Evolutionary conservation across 2,113 vertebrate genomes (phyloP), one percentile per base, ranked within the genome.

Genomic region (Psammodynastes pulverulentus): DNA sequence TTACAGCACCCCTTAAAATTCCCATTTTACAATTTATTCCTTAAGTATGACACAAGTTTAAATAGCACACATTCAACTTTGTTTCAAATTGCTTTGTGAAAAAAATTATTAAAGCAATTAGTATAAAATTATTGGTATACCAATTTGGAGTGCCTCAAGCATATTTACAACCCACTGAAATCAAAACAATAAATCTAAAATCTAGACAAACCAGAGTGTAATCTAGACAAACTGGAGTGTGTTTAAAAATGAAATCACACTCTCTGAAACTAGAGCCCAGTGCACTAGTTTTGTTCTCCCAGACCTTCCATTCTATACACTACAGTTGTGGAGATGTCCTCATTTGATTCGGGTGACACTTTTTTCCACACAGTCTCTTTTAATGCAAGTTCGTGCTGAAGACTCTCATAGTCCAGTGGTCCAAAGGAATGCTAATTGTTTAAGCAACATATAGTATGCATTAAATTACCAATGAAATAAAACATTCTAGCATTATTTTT

Each of bases 371-470:
- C 97, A 96, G 98, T 98, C 96, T 99, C 98, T 98, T 99, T 99
- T 98, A 99, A 98, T 98, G 98, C 98, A 96, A 99, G 98, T 98
- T 99, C 99, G 97, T 98, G 98, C 97, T 99, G 99, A 97, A 99
- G 98, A 97, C 98, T 99, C 98, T 99, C 99, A 97, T 99, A 99
- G 98, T 99, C 99, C 99, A 99, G 97, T 95, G 99, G 98, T 98
- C 98, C 98, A 95, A 98, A 98, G 98, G 94, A 96, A 97, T 97
- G 97, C 97, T 98, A 98, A 98, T 98, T 99, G 98, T 99, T 99
- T 97, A 98, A 99, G 98, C 97, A 98, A 99, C 98, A 99, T 96
- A 98, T 92, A 98, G 97, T 97, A 98, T 97, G 98, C 94, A 98
- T 99, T 99, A 99, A 98, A 98, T 97, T 98, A 95, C 95, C 92